Base-by-base conservation (phyloP, 1,140 invertebrate genomes). In the Bombus affinis region DNA sequence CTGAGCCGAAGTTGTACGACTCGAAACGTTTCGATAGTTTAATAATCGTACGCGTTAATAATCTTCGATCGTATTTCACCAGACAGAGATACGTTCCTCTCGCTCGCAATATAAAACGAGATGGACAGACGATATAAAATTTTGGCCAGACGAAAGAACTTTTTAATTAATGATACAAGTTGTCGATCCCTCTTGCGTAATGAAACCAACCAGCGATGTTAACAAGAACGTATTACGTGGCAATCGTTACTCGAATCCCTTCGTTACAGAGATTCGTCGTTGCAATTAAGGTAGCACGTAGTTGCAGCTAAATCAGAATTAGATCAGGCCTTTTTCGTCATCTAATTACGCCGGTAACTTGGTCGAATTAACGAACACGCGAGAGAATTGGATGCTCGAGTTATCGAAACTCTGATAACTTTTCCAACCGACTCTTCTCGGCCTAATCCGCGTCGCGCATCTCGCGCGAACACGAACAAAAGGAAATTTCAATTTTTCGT, bases 221-320 rank as follows among this genome's bases (percentile, higher is more conserved):
- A 80, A 80, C 66, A 53, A 70, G 44, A 70, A 80, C 66, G 42
- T 68, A 57, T 70, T 71, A 70, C 78, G 78, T 71, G 13, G 44
- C 65, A 25, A 80, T 80, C 78, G 78, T 80, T 80, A 13, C 44
- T 47, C 18, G 76, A 66, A 66, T 80, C 78, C 44, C 47, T 62
- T 81, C 70, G 70, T 81, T 81, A 80, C 78, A 5, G 22, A 25
- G 39, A 81, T 73, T 73, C 80, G 32, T 35, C 10, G n/a, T 73
- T 62, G 53, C 42, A 81, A 81, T 81, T 72, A 81, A 73, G 66
- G 53, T 18, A 62, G n/a, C n/a, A 3, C 28, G 53, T 15, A 47
- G n/a, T 44, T 65, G 39, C 53, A 35, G n/a, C n/a, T 44, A 44
- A 73, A 73, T 62, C 28, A 35, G 66, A 62, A 81, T 81, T 62